Evolutionary conservation across 2,113 vertebrate genomes (phyloP).

Genomic region (Oncorhynchus masou): DNA sequence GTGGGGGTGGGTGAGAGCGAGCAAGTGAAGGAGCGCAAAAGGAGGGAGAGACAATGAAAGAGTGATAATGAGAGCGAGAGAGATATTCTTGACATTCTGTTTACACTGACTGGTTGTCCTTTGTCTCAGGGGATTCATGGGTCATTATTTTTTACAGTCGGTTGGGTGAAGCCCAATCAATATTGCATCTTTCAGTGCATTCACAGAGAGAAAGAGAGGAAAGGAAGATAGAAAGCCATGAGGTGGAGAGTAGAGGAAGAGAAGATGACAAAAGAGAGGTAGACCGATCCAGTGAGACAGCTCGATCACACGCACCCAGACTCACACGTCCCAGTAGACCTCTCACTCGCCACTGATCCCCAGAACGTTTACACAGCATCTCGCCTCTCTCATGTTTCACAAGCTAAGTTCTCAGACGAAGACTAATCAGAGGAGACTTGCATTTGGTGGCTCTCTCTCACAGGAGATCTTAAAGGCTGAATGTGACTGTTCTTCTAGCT

Average conservation of each 20-base stretch:
- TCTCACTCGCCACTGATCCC: conserved; percentile 17
- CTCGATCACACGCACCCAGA: conserved; percentile 45
- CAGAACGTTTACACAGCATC: conserved; percentile 21
- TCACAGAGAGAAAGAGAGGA: background rate
- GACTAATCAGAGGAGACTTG: conserved; percentile 14
- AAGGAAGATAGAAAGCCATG: too few species aligned
- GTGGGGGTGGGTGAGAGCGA: too few species aligned
- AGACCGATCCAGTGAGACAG: conserved; percentile 60
- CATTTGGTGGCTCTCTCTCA: conserved; percentile 9
- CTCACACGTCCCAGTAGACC: conserved; percentile 32
- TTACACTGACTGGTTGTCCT: too few species aligned
- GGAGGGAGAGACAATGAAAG: conserved; percentile 2
- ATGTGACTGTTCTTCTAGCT: background rate
- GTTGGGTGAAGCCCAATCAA: too few species aligned
- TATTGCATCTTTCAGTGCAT: background rate
- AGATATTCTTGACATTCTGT: too few species aligned
- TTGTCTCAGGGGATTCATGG: too few species aligned
- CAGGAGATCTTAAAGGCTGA: background rate
- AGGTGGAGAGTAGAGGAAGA: background rate
- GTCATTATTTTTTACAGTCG: too few species aligned
- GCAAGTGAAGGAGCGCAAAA: too few species aligned
- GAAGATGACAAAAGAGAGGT: background rate
- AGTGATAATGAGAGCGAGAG: too few species aligned
- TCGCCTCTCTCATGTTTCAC: conserved; percentile 36
- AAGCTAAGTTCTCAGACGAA: conserved; percentile 18